Conservation (phyloP, 2,888 invertebrate species). For the Euplexia lucipara region DNA sequence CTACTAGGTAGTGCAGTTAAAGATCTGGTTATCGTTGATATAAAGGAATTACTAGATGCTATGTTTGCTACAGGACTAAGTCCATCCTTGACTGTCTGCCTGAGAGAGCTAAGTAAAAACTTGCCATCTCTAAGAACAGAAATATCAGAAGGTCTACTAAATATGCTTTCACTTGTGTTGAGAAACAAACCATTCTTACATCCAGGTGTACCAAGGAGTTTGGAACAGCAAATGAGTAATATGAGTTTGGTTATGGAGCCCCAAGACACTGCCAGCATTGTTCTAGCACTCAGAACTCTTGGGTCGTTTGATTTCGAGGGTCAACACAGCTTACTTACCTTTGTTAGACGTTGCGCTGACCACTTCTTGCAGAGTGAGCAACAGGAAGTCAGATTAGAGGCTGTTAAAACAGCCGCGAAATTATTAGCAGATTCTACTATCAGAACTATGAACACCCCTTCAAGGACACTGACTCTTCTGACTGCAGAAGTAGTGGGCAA, state of each 20-base stretch:
- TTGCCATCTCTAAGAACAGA: conserved; percentile 96
- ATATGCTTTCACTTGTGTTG: conserved; percentile 97
- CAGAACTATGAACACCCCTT: conserved; percentile 91
- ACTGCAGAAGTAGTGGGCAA: conserved; percentile 97
- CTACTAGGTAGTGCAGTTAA: conserved; percentile 97
- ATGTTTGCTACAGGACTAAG: conserved; percentile 98
- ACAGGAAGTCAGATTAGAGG: conserved; percentile 96
- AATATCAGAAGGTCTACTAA: conserved; percentile 97
- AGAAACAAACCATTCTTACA: conserved; percentile 96
- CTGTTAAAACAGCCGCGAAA: conserved; percentile 98
- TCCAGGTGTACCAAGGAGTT: conserved; percentile 94
- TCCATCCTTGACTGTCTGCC: conserved; percentile 96
- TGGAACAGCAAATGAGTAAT: conserved; percentile 88
- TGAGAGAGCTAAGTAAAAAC: conserved; percentile 97
- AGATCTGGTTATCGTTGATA: conserved; percentile 94
- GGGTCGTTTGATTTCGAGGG: conserved; percentile 98
- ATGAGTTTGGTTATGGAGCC: conserved; percentile 89
- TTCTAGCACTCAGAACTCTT: conserved; percentile 97
- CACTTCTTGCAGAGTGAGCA: conserved; percentile 97
- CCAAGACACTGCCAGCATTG: conserved; percentile 95
- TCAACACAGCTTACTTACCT: conserved; percentile 96
- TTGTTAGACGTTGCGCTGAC: conserved; percentile 98
- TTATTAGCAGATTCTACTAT: conserved; percentile 96
- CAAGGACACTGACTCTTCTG: conserved; percentile 96
- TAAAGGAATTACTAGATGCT: conserved; percentile 96